phyloP scores from a whole-genome alignment of 2,797 vertebrate genomes.

The Epinephelus awoara region DNA sequence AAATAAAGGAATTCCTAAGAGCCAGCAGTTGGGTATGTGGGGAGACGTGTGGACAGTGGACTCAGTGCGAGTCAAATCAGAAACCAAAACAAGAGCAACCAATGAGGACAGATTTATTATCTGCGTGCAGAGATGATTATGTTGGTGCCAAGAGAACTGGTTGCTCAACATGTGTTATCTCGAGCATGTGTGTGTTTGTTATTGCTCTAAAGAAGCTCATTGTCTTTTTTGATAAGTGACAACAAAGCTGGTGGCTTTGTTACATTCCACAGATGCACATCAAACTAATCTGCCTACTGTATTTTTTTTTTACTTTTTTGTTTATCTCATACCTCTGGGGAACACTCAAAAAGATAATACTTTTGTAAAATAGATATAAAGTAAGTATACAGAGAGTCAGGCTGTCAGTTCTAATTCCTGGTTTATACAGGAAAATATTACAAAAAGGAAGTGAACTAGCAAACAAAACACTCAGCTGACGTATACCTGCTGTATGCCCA shows the following conservation, averaged over 20 bases:
- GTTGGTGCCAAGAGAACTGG: constrained; percentile 31
- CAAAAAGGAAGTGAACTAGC: not conserved
- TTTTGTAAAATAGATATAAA: too few relatives aligned
- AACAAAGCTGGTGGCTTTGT: not conserved
- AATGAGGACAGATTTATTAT: not conserved
- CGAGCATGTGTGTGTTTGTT: not conserved
- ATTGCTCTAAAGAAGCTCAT: not conserved
- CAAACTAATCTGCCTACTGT: not conserved
- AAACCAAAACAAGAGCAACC: not conserved
- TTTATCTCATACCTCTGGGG: not conserved
- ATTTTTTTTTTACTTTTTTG: too few relatives aligned
- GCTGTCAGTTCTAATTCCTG: not conserved
- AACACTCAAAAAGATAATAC: not conserved
- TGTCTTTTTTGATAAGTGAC: not conserved
- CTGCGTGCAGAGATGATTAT: not conserved
- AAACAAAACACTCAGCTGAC: not conserved
- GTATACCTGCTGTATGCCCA: too few relatives aligned
- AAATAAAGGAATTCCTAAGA: too few relatives aligned
- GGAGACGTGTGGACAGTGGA: not conserved
- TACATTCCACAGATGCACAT: not conserved
- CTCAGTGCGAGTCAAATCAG: not conserved
- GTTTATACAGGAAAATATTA: not conserved
- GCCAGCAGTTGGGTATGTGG: too few relatives aligned
- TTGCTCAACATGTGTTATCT: constrained; percentile 8
- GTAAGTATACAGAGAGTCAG: not conserved